Evolutionary conservation across 2,113 vertebrate species (phyloP), one percentile per base, ranked within the genome.

Genomic region (Acanthochromis polyacanthus): DNA sequence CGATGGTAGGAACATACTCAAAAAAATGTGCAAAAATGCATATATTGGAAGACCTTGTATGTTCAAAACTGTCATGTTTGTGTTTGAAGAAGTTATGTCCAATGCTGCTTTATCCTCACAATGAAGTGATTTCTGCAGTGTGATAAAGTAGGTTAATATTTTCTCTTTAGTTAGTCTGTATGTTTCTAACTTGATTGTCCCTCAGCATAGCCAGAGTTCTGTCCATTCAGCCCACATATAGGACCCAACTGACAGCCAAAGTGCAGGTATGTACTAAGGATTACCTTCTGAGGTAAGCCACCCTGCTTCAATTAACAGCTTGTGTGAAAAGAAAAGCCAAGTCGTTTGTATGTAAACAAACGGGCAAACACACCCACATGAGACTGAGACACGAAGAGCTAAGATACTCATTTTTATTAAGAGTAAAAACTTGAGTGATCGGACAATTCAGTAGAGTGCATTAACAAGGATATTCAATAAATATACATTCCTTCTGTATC

Each of bases 401-500:
- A 57, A 45, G 50, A 77, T 52, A 75, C 16, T 71, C 60, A 63
- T 87, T 85, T 90, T 93, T 92, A 93, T 92, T 93, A 86, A 92
- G 78, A 90, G 82, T 92, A 93, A 88, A 93, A 93, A 90, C 32
- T 32, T 38, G 48, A 82, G 38, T 51, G 25, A 58, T 86, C 45
- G 73, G 6, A 63, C 73, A 74, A 77, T 85, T 71, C 75, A 86
- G 51, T 79, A 63, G 48, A 87, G 81, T 81, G 84, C 84, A 87
- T 84, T 81, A 52, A 71, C 85, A 90, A 88, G 75, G 22, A 53
- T 84, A 87, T 85, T 82, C 46, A 88, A 85, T 91, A 90, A 93
- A 85, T 91, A 89, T 87, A 92, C 92, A 93, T 93, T 93, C 87
- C 71, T 57, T 88, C 76, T 88, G 75, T 77, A 65, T 80, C 66